Evolutionary conservation across 2,797 vertebrate genomes (phyloP).

Genomic region (Melanotaenia maccullochi): DNA sequence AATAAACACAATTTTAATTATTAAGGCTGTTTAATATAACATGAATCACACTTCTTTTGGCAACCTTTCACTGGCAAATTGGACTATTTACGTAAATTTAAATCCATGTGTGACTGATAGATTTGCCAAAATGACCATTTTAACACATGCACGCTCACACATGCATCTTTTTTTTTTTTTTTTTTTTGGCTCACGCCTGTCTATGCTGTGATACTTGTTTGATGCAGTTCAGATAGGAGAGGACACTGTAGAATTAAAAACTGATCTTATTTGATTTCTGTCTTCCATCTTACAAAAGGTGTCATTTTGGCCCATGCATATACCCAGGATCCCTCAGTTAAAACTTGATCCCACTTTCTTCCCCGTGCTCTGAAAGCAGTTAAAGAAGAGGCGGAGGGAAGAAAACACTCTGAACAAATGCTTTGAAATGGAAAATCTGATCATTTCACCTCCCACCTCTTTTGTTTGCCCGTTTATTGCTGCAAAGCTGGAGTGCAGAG

Average conservation of each 20-base stretch:
- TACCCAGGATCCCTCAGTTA: slow-evolving; percentile 28
- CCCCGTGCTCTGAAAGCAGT: slow-evolving; percentile 58
- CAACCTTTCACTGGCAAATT: slow-evolving; percentile 7
- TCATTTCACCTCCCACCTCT: slow-evolving; percentile 85
- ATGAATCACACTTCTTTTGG: slow-evolving; percentile 14
- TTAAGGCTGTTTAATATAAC: slow-evolving; percentile 30
- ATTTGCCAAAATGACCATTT: slow-evolving; percentile 45
- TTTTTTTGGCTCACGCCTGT: slow-evolving; percentile 27
- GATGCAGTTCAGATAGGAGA: slow-evolving; percentile 46
- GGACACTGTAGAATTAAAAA: slow-evolving; percentile 30
- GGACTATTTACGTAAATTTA: slow-evolving; percentile 26
- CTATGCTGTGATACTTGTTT: slow-evolving; percentile 36
- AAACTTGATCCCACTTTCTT: slow-evolving; percentile 60
- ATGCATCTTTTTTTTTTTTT: slow-evolving; percentile 19
- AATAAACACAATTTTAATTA: slow-evolving; percentile 31
- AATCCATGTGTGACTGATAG: slow-evolving; percentile 33
- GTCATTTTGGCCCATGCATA: slow-evolving; percentile 41
- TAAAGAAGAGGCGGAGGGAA: slow-evolving; percentile 50
- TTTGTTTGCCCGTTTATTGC: slow-evolving; percentile 94
- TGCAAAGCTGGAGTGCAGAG: slow-evolving; percentile 90
- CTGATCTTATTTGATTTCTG: slow-evolving; percentile 63
- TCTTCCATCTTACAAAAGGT: slow-evolving; percentile 52
- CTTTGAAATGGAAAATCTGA: slow-evolving; percentile 85
- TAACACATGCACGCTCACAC: slow-evolving; percentile 20
- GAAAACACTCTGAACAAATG: slow-evolving; percentile 74